Conservation (phyloP, 1,140 invertebrate species). For the Pollicipes pollicipes region DNA sequence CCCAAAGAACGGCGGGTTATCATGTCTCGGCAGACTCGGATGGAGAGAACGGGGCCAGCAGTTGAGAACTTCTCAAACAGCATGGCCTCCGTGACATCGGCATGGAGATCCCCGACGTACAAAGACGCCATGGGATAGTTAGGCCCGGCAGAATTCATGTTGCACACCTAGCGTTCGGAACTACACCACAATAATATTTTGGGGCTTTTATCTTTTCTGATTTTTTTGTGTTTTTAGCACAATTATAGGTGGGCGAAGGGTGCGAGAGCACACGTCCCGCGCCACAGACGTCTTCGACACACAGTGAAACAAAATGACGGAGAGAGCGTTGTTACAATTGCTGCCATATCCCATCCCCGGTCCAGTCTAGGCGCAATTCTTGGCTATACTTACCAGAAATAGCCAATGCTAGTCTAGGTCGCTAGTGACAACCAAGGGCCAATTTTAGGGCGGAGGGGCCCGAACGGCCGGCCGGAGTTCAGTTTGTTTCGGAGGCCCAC, state of each 20-base stretch:
- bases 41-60: constrained; percentile 93
- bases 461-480: no score
- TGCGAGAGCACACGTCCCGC: no score
- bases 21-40: constrained; percentile 95
- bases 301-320: no score
- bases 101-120: constrained; percentile 96
- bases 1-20: constrained; percentile 91
- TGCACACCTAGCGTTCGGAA: not conserved
- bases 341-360: no score
- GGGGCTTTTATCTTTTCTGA: constrained; percentile 26
- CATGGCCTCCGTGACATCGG: constrained; percentile 96
- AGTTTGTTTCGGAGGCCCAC: no score
- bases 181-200: constrained; percentile 6
- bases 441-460: no score
- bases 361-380: no score
- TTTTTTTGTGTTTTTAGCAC: constrained; percentile 43
- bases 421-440: no score
- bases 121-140: constrained; percentile 92
- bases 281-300: no score
- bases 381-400: no score
- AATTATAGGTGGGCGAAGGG: not conserved
- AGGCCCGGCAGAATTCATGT: constrained; percentile 21
- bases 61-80: constrained; percentile 98
- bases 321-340: no score
- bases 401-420: no score